Conservation (phyloP, 2,113 vertebrate species). For the Machaerirhynchus nigripectus region DNA sequence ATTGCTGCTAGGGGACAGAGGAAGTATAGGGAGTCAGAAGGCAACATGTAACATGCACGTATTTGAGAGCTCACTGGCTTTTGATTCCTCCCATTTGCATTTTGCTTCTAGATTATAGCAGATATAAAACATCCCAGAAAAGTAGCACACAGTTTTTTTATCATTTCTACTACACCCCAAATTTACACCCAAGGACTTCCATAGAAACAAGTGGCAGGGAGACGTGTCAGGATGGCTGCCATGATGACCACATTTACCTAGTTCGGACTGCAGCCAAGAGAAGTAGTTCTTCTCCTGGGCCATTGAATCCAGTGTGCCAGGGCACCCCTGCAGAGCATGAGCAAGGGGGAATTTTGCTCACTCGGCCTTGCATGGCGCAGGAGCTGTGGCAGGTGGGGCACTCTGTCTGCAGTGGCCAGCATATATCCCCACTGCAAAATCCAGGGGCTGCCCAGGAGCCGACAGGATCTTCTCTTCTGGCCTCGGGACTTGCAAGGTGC, state of each 20-base stretch:
- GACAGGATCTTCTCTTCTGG: accelerated
- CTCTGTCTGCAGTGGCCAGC: neutral
- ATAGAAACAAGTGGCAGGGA: neutral
- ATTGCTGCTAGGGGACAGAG: neutral
- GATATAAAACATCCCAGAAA: neutral
- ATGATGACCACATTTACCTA: accelerated
- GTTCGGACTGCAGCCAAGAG: accelerated
- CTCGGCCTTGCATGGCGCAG: accelerated
- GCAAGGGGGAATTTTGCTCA: neutral
- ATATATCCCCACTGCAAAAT: neutral
- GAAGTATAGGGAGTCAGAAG: neutral
- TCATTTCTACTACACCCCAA: neutral
- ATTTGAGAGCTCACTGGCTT: neutral
- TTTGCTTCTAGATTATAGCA: neutral
- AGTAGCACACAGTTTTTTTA: neutral
- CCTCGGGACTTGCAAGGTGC: neutral
- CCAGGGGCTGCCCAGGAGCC: neutral
- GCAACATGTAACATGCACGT: accelerated
- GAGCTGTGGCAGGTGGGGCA: neutral
- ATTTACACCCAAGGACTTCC: neutral
- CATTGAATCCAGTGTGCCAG: accelerated
- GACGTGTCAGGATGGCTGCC: neutral
- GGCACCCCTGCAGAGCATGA: accelerated
- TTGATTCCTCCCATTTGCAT: neutral
- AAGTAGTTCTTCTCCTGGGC: neutral